These are phyloP conservation scores for Pelecanoides urinatrix DNA, from an alignment of 2,113 vertebrate genomes.

Conservation along the genomic window DNA sequence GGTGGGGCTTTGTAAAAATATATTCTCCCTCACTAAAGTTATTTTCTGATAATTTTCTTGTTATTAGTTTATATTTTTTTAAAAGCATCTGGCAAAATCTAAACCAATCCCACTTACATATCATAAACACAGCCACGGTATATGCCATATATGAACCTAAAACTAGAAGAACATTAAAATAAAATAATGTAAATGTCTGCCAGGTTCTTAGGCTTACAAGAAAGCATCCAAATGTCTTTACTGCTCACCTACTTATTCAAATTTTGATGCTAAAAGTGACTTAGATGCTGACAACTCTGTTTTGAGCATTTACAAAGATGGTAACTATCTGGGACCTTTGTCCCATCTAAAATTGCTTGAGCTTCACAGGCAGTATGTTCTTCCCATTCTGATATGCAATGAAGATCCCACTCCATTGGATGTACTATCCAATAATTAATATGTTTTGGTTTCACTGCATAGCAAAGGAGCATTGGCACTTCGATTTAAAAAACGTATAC, in stretches of 20 bases:
- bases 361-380: not conserved
- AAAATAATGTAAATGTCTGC: not conserved
- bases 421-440: not conserved
- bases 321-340: not conserved
- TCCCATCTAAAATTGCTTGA: not conserved
- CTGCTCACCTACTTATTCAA: not conserved
- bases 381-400: not conserved
- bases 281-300: not conserved
- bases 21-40: not conserved
- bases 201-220: not conserved
- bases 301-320: not conserved
- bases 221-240: not conserved
- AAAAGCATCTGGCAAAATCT: not conserved
- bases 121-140: not conserved
- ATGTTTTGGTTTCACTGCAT: not conserved
- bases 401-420: not conserved
- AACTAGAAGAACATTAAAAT: not conserved
- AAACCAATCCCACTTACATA: not conserved
- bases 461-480: not conserved
- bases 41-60: not conserved
- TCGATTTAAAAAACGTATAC: not conserved
- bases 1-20: not conserved
- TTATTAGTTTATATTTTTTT: not conserved
- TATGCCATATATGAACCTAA: not conserved
- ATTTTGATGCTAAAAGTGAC: not conserved